phyloP scores from a whole-genome alignment of 2,888 invertebrate genomes.

The Idaea dimidiata region DNA sequence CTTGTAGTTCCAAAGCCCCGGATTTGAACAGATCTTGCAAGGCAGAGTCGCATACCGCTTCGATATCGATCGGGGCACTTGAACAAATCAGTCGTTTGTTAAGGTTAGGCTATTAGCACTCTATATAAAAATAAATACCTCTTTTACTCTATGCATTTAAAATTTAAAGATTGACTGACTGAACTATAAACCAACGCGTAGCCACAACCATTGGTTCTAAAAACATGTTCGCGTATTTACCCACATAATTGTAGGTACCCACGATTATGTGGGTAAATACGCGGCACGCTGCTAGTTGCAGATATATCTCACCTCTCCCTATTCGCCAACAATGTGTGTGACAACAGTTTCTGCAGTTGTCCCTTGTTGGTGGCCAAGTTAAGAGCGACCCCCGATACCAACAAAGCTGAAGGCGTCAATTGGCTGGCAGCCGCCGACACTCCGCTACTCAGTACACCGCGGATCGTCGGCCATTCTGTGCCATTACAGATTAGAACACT shows the following conservation, averaged over 20 bases:
- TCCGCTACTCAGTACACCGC: conserved; percentile 40
- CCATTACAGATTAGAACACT: conserved; percentile 89
- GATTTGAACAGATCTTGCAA: conserved; percentile 38
- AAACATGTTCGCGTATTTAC: too few species aligned
- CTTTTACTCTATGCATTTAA: too few species aligned
- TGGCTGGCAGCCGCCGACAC: conserved; percentile 72
- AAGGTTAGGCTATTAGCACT: too few species aligned
- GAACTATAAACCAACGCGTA: too few species aligned
- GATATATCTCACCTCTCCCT: too few species aligned
- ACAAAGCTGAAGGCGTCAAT: conserved; percentile 71
- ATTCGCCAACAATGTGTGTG: conserved; percentile 78
- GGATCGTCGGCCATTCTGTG: conserved; percentile 53
- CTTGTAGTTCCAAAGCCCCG: conserved; percentile 48
- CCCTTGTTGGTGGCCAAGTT: conserved; percentile 79
- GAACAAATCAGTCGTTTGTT: neutral
- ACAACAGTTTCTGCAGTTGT: conserved; percentile 77
- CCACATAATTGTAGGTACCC: too few species aligned
- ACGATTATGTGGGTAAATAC: too few species aligned
- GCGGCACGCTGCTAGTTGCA: too few species aligned
- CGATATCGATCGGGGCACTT: neutral
- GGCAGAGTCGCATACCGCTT: neutral
- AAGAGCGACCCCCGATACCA: conserved; percentile 86
- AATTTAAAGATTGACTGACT: too few species aligned
- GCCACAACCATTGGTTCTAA: too few species aligned
- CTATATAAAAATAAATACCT: too few species aligned